Conservation (phyloP, 2,797 vertebrate species). For the Poecilia velifera region DNA sequence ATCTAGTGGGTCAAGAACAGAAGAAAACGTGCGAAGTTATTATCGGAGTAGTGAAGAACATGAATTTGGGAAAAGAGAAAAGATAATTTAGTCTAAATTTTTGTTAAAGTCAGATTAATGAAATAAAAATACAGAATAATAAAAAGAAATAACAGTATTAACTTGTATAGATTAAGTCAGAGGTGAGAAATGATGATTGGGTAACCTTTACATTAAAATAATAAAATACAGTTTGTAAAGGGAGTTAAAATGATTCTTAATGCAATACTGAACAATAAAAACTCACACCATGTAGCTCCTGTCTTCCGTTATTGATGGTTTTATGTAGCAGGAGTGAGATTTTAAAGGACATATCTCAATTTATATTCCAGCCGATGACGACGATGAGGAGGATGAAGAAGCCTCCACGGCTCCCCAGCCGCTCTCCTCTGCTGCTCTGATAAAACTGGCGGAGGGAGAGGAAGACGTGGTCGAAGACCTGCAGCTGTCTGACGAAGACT, state of each 20-base stretch:
- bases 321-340: background rate
- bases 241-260: background rate
- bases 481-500: conserved; percentile 88
- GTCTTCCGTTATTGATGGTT: background rate
- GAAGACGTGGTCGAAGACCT: conserved; percentile 92
- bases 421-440: conserved; percentile 81
- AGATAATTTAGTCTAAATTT: background rate
- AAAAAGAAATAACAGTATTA: too few species aligned
- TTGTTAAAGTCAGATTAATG: background rate
- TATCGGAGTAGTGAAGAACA: background rate
- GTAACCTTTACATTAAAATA: background rate
- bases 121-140: background rate
- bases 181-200: background rate
- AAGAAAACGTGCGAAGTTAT: background rate
- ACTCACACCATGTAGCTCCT: background rate
- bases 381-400: conserved; percentile 31
- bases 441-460: conserved; percentile 86
- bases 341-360: conserved; percentile 16
- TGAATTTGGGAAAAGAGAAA: background rate
- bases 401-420: conserved; percentile 66
- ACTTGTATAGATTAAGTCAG: background rate
- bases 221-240: background rate
- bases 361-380: conserved; percentile 60
- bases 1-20: background rate
- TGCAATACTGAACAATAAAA: background rate